Conservation (phyloP, 1,140 invertebrate genomes). For the Spodoptera litura region DNA sequence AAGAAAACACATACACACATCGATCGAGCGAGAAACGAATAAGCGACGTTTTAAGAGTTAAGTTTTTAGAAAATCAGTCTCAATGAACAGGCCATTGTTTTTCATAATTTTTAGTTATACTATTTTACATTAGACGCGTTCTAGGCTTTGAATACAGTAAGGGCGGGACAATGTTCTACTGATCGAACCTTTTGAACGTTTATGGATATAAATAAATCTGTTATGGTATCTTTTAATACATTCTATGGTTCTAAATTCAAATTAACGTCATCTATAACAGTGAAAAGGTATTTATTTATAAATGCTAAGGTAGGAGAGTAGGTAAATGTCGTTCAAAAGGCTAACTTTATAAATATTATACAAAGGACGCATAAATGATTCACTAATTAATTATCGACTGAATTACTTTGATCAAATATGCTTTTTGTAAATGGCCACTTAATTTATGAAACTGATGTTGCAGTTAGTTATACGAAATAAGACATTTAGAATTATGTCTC, state of each 20-base stretch:
- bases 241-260: too few species aligned
- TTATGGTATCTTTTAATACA: too few species aligned
- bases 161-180: constrained; percentile 15
- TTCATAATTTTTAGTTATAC: constrained; percentile 69
- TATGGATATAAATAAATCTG: background rate
- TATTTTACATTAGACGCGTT: constrained; percentile 51
- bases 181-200: constrained; percentile 17
- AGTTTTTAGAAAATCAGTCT: constrained; percentile 86
- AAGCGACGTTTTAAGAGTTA: constrained; percentile 72
- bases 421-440: constrained; percentile 34
- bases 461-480: constrained; percentile 23
- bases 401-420: background rate
- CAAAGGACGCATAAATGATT: constrained; percentile 12
- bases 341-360: background rate
- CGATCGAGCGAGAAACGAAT: constrained; percentile 59
- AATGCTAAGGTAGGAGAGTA: too few species aligned
- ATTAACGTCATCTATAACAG: too few species aligned
- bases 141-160: constrained; percentile 57
- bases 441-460: constrained; percentile 38
- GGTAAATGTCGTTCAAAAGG: background rate
- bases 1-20: constrained; percentile 50
- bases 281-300: too few species aligned
- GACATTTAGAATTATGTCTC: constrained; percentile 21
- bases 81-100: constrained; percentile 86
- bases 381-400: background rate